These are phyloP conservation scores for Drosophila subquinaria DNA, from an alignment of 2,888 invertebrate genomes.

Conservation along the genomic window DNA sequence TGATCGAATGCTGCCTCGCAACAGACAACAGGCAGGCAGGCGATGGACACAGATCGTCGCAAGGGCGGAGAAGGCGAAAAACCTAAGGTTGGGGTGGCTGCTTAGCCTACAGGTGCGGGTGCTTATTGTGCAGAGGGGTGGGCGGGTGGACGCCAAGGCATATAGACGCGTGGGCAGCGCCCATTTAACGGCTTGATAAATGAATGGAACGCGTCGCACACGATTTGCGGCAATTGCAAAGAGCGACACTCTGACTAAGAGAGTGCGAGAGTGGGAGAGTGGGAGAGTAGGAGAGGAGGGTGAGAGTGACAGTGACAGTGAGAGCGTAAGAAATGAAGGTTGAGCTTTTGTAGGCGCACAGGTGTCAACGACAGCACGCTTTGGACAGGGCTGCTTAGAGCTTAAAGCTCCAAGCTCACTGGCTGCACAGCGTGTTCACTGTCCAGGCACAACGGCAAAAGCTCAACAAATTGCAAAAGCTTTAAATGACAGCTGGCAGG, in stretches of 20 bases:
- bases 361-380: slow-evolving; percentile 16
- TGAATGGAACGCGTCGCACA: slow-evolving; percentile 56
- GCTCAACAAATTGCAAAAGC: background rate
- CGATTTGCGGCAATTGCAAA: slow-evolving; percentile 29
- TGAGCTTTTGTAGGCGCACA: slow-evolving; percentile 5
- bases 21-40: slow-evolving; percentile 2
- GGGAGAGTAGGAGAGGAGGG: background rate
- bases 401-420: slow-evolving; percentile 4
- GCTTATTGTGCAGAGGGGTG: background rate
- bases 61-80: background rate
- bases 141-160: background rate
- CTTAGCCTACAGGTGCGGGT: slow-evolving; percentile 34
- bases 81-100: background rate
- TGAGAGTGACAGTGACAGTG: background rate
- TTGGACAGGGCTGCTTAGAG: background rate
- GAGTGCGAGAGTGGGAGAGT: background rate
- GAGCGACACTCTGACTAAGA: background rate
- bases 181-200: slow-evolving; percentile 72
- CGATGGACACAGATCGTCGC: slow-evolving; percentile 7
- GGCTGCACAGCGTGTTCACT: background rate
- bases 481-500: background rate
- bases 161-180: slow-evolving; percentile 36
- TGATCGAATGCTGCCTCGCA: slow-evolving; percentile 38
- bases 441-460: background rate
- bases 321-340: background rate